Evolutionary conservation across 2,888 invertebrate species (phyloP).

Genomic region (Sarcophaga subvicina): DNA sequence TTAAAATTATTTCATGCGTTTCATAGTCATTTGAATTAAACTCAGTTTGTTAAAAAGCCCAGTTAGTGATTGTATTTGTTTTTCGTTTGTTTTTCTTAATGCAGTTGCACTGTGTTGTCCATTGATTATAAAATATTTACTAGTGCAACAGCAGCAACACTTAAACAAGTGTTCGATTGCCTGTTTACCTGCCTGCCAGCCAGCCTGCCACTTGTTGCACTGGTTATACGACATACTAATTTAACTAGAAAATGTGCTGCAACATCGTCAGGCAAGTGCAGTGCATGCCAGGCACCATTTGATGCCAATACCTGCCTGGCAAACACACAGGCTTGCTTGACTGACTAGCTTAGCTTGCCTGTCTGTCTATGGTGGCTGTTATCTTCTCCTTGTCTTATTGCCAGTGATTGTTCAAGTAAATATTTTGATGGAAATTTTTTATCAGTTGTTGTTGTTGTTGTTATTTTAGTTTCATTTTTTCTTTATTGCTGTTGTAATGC

Average conservation of each 20-base stretch:
- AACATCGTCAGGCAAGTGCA: conserved; percentile 47
- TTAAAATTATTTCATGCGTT: conserved; percentile 64
- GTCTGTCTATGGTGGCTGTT: conserved; percentile 34
- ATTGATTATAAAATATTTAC: conserved; percentile 49
- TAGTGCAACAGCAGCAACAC: conserved; percentile 27
- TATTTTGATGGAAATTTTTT: conserved; percentile 67
- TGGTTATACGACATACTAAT: conserved; percentile 55
- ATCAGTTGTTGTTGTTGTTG: conserved; percentile 46
- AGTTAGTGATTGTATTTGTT: conserved; percentile 27
- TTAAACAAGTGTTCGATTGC: background rate
- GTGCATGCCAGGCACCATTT: conserved; percentile 50
- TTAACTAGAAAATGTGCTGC: conserved; percentile 38
- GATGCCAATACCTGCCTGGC: conserved; percentile 5
- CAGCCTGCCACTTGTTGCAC: conserved; percentile 66
- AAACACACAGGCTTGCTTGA: conserved; percentile 29
- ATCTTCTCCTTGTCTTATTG: conserved; percentile 57
- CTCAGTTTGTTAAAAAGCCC: conserved; percentile 12
- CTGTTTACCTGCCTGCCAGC: conserved; percentile 8
- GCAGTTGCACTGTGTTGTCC: conserved; percentile 18
- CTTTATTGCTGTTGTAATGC: conserved; percentile 22
- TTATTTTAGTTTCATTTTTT: background rate
- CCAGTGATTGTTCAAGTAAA: conserved; percentile 61
- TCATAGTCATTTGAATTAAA: conserved; percentile 30
- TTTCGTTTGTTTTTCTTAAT: background rate
- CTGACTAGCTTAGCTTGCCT: conserved; percentile 19